These are phyloP conservation scores for Unio delphinus DNA, from an alignment of 2,888 invertebrate genomes.

Conservation along the genomic window DNA sequence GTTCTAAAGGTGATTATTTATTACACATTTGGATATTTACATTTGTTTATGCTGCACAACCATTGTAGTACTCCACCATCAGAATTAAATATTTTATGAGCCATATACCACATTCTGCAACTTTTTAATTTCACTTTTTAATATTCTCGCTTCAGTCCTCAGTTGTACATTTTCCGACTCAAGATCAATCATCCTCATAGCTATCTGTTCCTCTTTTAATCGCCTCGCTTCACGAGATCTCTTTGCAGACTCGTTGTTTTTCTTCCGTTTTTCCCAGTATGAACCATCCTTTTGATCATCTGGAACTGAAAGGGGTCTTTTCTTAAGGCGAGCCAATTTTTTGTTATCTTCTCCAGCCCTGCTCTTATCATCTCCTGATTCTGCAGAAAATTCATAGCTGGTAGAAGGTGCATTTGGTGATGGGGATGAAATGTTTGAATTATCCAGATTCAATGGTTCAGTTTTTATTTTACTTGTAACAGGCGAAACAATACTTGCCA, in stretches of 20 bases:
- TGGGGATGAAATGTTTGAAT: slow-evolving; percentile 22
- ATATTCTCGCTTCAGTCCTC: slow-evolving; percentile 63
- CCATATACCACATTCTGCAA: slow-evolving; percentile 65
- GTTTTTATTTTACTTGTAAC: no score
- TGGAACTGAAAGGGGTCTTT: slow-evolving; percentile 40
- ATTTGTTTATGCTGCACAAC: no score
- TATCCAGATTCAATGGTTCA: no score
- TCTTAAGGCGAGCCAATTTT: slow-evolving; percentile 49
- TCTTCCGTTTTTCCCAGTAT: slow-evolving; percentile 71
- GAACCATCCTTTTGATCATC: slow-evolving; percentile 63
- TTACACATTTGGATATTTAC: no score
- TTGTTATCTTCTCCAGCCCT: slow-evolving; percentile 21
- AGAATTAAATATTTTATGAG: slow-evolving; percentile 24
- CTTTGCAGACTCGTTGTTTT: slow-evolving; percentile 72
- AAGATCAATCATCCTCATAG: slow-evolving; percentile 62
- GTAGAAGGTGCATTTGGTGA: slow-evolving; percentile 34
- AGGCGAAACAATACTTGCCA: no score
- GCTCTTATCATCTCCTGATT: slow-evolving; percentile 23
- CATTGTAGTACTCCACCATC: neutral
- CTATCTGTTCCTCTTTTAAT: slow-evolving; percentile 70
- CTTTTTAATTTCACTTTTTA: slow-evolving; percentile 67
- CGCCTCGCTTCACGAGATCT: slow-evolving; percentile 70
- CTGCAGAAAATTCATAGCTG: slow-evolving; percentile 25
- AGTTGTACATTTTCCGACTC: slow-evolving; percentile 70
- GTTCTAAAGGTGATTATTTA: no score